These are phyloP conservation scores for Heliconius aoede DNA, from an alignment of 2,888 invertebrate species.

Conservation along the genomic window DNA sequence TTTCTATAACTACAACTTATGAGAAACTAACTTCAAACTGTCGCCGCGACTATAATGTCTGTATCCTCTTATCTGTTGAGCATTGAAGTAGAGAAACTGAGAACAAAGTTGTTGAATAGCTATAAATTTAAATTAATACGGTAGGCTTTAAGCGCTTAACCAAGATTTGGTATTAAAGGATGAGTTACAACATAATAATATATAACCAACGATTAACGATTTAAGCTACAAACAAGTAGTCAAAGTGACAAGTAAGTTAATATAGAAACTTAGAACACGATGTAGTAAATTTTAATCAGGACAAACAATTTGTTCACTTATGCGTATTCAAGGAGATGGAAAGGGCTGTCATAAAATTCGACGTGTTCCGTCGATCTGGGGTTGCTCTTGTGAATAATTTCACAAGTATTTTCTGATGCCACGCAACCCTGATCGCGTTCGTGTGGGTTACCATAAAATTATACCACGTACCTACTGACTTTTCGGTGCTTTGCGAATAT, in stretches of 20 bases:
- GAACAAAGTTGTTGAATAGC: slow-evolving; percentile 9
- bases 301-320: slow-evolving; percentile 12
- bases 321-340: slow-evolving; percentile 17
- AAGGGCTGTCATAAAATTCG: slow-evolving; percentile 70
- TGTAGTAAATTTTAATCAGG: slow-evolving; percentile 1
- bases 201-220: slow-evolving; percentile 10
- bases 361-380: slow-evolving; percentile 68
- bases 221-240: slow-evolving; percentile 1
- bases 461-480: slow-evolving; percentile 25
- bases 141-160: slow-evolving; percentile 1
- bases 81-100: slow-evolving; percentile 1
- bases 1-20: slow-evolving; percentile 5
- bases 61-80: not conserved
- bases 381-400: slow-evolving; percentile 46
- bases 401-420: too few species aligned
- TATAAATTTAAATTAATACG: slow-evolving; percentile 8
- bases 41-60: not conserved
- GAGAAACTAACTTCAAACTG: slow-evolving; percentile 3
- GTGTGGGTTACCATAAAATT: slow-evolving; percentile 32
- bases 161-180: not conserved
- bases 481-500: slow-evolving; percentile 17
- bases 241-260: not conserved
- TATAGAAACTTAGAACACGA: not conserved
- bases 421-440: too few species aligned
- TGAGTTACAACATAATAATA: not conserved